phyloP scores from a whole-genome alignment of 2,113 vertebrate genomes.

The Macroglossus sobrinus region DNA sequence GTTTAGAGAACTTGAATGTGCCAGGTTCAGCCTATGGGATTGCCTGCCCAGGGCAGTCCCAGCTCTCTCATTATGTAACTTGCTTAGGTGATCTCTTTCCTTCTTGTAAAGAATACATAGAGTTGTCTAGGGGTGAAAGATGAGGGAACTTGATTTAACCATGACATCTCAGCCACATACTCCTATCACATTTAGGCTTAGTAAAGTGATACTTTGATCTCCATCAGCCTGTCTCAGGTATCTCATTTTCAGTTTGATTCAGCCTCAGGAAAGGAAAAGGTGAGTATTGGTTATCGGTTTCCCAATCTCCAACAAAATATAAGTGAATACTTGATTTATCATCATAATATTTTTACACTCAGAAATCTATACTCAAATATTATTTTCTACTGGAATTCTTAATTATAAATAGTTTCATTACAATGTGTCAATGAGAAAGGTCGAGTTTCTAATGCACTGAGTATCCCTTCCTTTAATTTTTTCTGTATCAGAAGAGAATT shows the following conservation, averaged over 20 bases:
- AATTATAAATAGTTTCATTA: not conserved
- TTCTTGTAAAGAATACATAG: not conserved
- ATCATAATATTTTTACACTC: not conserved
- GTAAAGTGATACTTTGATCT: not conserved
- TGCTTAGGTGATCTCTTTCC: fast-evolving
- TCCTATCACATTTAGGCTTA: not conserved
- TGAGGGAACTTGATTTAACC: not conserved
- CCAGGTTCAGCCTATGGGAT: fast-evolving
- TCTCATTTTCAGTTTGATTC: not conserved
- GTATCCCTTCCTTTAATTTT: not conserved
- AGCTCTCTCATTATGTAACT: not conserved
- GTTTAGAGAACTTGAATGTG: not conserved
- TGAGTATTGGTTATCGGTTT: not conserved
- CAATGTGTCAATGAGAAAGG: not conserved
- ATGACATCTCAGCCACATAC: not conserved
- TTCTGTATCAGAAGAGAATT: not conserved
- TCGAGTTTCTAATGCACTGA: not conserved
- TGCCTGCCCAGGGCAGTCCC: not conserved
- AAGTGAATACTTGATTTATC: not conserved
- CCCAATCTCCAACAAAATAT: not conserved
- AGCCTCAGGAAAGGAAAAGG: not conserved
- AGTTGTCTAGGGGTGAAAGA: not conserved
- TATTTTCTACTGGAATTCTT: not conserved
- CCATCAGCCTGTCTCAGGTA: not conserved
- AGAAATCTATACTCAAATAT: not conserved